These are phyloP conservation scores for crab-eating macaque (Macaca fascicularis) DNA, from an alignment of 2,113 vertebrate species.

Conservation along the genomic window T2T-MFA8v1.1 NC_088377.1:12625001-12625500, in stretches of 20 bases:
- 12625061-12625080: background rate
- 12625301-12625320: background rate
- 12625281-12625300: background rate
- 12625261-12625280: background rate
- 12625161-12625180: background rate
- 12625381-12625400: background rate
- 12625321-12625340: background rate
- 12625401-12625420: background rate
- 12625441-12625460: background rate
- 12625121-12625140: background rate
- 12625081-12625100: background rate
- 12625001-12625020: background rate
- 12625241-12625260: background rate
- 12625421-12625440: background rate
- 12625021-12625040: background rate
- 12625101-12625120: background rate
- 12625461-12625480: background rate
- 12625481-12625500: background rate
- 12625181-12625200: background rate
- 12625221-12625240: background rate
- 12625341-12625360: background rate
- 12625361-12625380: background rate
- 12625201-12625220: background rate
- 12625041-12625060: background rate
- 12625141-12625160: background rate